Base-by-base conservation (phyloP, 2,797 vertebrate species). In the Euthynnus affinis region DNA sequence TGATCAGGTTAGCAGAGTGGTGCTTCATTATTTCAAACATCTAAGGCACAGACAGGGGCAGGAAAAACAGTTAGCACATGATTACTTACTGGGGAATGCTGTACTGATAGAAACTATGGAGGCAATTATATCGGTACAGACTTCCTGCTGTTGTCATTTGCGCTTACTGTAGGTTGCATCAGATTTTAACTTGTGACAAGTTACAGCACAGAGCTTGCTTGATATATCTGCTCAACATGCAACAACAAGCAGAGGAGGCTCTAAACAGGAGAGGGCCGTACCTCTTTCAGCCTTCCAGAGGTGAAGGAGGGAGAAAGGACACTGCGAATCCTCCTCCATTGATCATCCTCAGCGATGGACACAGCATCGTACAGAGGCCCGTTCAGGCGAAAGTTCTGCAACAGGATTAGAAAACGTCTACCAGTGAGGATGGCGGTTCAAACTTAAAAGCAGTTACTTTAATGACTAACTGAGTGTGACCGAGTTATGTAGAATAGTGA, bases 271-370 rank as follows among this genome's bases (percentile, higher is more conserved):
- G 46, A 57, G 14, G 9, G 9, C 81, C 56, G 5, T 5, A 94
- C 96, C 94, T 97, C 96, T 74, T 96, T 97, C 29, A 97, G 86
- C 82, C 89, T 95, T 37, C 96, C 93, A 0, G 94, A 96, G 80
- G 96, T 96, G 87, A 97, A 97, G 13, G 93, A 76, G 0, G 95
- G 96, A 65, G 96, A 96, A 6, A 97, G 89, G 20, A 96, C 82
- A 0, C 87, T 74, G 14, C 94, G 93, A 61, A 97, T 96, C 69
- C 93, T 94, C 75, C 10, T 97, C 96, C 96, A 96, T 13, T 94
- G 82, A 1, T 96, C 96, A 44, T 96, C 94, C 55, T 92, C 87
- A 4, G 88, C 90, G 1, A 93, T 0, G 0, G 4, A 62, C 65
- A 97, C 14, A 0, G 95, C 90, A 0, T 94, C 95, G 0, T 91